Base-by-base conservation (phyloP, 2,888 invertebrate genomes). In the Lagria hirta region DNA sequence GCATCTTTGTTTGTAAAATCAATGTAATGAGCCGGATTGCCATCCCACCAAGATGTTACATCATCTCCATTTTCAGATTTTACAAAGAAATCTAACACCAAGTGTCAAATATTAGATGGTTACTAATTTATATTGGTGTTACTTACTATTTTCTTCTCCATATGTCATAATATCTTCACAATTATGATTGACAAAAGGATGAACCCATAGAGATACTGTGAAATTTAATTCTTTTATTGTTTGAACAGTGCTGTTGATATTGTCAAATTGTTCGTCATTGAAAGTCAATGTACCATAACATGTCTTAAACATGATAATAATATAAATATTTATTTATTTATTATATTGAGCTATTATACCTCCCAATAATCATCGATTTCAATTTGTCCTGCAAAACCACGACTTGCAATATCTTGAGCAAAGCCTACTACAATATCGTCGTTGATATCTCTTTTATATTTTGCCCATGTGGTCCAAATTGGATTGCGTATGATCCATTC, bases 291-390 rank as follows among this genome's bases (percentile, higher is more conserved):
- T 86, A 0, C 94, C 94, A 64, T 92, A 91, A 62, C 88, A 87
- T 5, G 80, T 79, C 65, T 44, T 8, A 12, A 37, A 37, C n/a
- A 13, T 11, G 14, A 13, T 13, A n/a, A 2, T 17, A 5, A 5
- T n/a, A n/a, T n/a, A n/a, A n/a, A n/a, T n/a, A 16, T 17, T 26
- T 3, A 16, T 24, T 22, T 14, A 34, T n/a, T 12, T 13, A 7
- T 2, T 1, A 4, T 3, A 15, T 14, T 14, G 17, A 10, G 5
- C 1, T 14, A 33, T 22, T 33, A n/a, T 17, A 38, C 44, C 33
- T 93, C 91, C 89, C 92, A 93, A 13, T 83, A 79, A 61, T 93
- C 93, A 57, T 93, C 92, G 43, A 95, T 88, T 71, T 92, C 92
- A 24, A 89, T 72, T 64, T 89, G 88, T 55, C 82, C 82, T 0